phyloP scores from a whole-genome alignment of 2,888 invertebrate species.

The Drosophila mimica region DNA sequence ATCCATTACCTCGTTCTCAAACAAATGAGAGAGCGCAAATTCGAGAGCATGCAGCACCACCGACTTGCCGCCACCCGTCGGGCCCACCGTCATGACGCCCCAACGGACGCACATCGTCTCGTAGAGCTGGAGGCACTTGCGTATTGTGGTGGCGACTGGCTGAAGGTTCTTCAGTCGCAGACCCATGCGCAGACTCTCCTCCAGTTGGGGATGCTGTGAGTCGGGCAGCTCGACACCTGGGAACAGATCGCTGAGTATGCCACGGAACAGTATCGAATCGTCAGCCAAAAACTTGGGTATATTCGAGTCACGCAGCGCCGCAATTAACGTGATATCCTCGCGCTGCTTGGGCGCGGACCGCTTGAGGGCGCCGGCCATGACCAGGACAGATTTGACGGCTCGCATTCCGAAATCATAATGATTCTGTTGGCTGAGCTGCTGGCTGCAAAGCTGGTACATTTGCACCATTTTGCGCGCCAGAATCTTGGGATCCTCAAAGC shows the following conservation, averaged over 20 bases:
- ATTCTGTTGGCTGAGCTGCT: slow-evolving; percentile 95
- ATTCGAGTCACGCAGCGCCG: slow-evolving; percentile 95
- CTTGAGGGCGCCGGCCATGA: slow-evolving; percentile 96
- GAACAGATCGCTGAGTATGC: slow-evolving; percentile 95
- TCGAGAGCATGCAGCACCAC: slow-evolving; percentile 91
- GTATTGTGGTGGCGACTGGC: slow-evolving; percentile 86
- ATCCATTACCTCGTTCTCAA: slow-evolving; percentile 87
- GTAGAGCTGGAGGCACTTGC: slow-evolving; percentile 90
- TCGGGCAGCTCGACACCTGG: slow-evolving; percentile 92
- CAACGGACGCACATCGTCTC: slow-evolving; percentile 96
- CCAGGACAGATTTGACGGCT: slow-evolving; percentile 96
- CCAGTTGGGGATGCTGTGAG: slow-evolving; percentile 91
- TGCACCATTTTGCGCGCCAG: slow-evolving; percentile 96
- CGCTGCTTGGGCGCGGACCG: slow-evolving; percentile 92
- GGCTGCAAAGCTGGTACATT: slow-evolving; percentile 96
- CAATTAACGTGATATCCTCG: slow-evolving; percentile 93
- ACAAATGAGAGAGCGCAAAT: slow-evolving; percentile 89
- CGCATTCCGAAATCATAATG: slow-evolving; percentile 98
- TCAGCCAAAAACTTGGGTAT: slow-evolving; percentile 95
- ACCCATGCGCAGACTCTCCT: slow-evolving; percentile 87
- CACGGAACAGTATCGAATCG: slow-evolving; percentile 93
- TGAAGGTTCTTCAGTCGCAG: slow-evolving; percentile 88
- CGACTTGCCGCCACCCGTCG: slow-evolving; percentile 95
- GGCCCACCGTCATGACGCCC: slow-evolving; percentile 96
- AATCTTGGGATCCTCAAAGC: slow-evolving; percentile 94